phyloP scores from a whole-genome alignment of 2,797 vertebrate species.

The Hippocampus kuda region DNA sequence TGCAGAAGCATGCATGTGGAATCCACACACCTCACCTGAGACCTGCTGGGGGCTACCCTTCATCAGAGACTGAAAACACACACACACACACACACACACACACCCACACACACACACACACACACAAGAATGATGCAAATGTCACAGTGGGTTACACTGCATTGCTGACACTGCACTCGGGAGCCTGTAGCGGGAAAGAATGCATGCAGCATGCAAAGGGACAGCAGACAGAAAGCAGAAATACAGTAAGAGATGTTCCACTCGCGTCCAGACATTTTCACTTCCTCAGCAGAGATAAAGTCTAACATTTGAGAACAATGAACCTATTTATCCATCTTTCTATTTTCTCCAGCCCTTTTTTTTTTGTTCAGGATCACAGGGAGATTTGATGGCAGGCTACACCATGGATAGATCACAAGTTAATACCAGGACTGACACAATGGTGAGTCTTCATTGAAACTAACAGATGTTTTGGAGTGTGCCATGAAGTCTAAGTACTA shows the following conservation, averaged over 20 bases:
- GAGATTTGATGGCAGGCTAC: background rate
- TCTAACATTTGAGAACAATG: too few relatives aligned
- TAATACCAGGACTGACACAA: background rate
- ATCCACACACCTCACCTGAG: slow-evolving; percentile 34
- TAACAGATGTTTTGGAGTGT: background rate
- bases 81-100: slow-evolving; percentile 10
- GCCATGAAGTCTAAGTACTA: too few relatives aligned
- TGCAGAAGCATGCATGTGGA: slow-evolving; percentile 7
- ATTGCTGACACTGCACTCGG: slow-evolving; percentile 65
- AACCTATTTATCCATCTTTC: background rate
- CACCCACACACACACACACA: slow-evolving; percentile 5
- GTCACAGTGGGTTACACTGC: slow-evolving; percentile 52
- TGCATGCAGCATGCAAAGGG: slow-evolving; percentile 32
- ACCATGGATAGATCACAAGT: background rate
- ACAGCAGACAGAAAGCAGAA: slow-evolving; percentile 19
- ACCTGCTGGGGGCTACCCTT: slow-evolving; percentile 36
- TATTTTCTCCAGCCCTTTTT: background rate
- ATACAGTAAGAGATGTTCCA: slow-evolving; percentile 3
- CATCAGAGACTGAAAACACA: slow-evolving; percentile 43
- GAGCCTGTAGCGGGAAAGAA: slow-evolving; percentile 49
- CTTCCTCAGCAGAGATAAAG: background rate
- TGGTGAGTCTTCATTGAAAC: background rate
- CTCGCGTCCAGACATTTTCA: slow-evolving; percentile 3
- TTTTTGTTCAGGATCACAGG: background rate
- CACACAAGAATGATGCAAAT: slow-evolving; percentile 56